A percentile compares a stretch with the other conserved stretches of the same genome.
Conservation (phyloP, 2,113 vertebrate genomes). For the Mesoclemmys tuberculata region DNA sequence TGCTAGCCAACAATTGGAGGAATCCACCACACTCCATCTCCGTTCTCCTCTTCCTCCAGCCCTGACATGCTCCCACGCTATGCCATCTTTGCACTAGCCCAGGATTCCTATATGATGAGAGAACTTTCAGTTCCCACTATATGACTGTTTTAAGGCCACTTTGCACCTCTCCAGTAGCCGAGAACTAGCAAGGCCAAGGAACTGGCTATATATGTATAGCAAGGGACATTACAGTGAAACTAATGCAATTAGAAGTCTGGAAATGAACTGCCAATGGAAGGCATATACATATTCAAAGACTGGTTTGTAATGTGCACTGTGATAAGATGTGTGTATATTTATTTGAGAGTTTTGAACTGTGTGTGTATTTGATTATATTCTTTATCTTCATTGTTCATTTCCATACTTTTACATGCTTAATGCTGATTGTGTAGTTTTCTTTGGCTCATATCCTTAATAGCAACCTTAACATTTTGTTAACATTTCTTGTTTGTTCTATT, state of each 20-base stretch:
- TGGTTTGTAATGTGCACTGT: background rate
- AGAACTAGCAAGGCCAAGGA: background rate
- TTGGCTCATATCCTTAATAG: background rate
- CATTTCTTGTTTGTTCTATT: background rate
- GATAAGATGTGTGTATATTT: background rate
- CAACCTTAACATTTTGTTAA: background rate
- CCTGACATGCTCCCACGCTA: background rate
- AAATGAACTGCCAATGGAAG: background rate
- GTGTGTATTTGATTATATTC: background rate
- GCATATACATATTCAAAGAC: background rate
- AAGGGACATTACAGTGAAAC: background rate
- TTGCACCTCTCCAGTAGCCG: background rate
- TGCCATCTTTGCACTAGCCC: no score
- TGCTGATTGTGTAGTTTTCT: background rate
- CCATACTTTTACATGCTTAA: background rate
- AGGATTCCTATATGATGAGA: background rate
- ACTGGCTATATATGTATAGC: accelerated
- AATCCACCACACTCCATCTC: accelerated
- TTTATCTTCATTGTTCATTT: background rate
- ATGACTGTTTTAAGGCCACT: background rate
- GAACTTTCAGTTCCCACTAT: background rate
- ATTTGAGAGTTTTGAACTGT: background rate
- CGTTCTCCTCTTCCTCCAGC: background rate
- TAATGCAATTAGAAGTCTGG: background rate
- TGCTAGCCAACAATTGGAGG: accelerated